Conservation (phyloP, 2,797 vertebrate species). For the Danio tinwini region DNA sequence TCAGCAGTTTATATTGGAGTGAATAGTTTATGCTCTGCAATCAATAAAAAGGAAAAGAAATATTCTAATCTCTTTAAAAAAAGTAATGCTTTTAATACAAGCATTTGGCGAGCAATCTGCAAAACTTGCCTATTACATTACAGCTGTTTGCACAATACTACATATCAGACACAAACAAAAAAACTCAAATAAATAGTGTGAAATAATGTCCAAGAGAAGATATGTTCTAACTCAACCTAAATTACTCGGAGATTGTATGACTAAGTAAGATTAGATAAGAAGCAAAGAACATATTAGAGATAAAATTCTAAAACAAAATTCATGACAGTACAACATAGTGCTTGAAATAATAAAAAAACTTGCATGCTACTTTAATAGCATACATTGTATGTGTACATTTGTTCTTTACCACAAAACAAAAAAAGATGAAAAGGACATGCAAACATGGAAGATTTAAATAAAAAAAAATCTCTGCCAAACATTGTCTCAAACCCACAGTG, state of each 20-base stretch:
- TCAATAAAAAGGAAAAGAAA: not conserved
- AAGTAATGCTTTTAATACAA: conserved; percentile 49
- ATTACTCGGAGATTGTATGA: conserved; percentile 3
- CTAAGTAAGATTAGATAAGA: conserved; percentile 8
- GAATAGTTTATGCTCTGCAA: not conserved
- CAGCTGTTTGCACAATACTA: conserved; percentile 30
- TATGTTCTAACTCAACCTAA: conserved; percentile 28
- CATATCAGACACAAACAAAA: conserved; percentile 34
- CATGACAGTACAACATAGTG: conserved; percentile 13
- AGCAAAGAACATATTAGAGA: conserved; percentile 6
- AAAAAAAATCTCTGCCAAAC: conserved; percentile 10
- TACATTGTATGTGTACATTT: conserved; percentile 14
- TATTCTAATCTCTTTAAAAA: conserved; percentile 27
- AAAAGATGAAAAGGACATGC: not conserved
- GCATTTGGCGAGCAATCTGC: conserved; percentile 36
- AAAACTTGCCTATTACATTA: conserved; percentile 36
- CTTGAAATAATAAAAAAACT: not conserved
- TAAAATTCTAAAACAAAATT: conserved; percentile 1
- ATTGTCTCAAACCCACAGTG: conserved; percentile 10
- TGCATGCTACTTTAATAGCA: conserved; percentile 27
- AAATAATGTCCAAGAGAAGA: conserved; percentile 23
- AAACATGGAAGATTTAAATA: not conserved
- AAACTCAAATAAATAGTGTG: conserved; percentile 36
- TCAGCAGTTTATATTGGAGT: not conserved
- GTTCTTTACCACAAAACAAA: conserved; percentile 18